These are phyloP conservation scores for Rhinophrynus dorsalis DNA, from an alignment of 2,797 vertebrate genomes.

Conservation along the genomic window DNA sequence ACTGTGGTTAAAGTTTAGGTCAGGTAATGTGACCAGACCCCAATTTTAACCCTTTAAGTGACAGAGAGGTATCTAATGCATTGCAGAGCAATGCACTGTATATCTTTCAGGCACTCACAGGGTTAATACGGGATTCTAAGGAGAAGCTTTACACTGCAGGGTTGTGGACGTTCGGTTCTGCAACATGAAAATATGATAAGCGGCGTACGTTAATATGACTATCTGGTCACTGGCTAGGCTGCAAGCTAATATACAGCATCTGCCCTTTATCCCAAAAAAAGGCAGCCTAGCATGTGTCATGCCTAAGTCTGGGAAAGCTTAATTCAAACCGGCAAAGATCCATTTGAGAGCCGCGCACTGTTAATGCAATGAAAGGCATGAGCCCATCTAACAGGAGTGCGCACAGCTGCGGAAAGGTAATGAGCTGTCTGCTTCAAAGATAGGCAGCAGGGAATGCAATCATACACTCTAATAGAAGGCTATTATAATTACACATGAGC, in stretches of 20 bases:
- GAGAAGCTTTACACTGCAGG: no score
- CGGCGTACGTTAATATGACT: no score
- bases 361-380: conserved; percentile 17
- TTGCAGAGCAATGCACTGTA: no score
- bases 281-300: background rate
- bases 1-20: no score
- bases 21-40: no score
- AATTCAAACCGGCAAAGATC: conserved; percentile 17
- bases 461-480: conserved; percentile 13
- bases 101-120: no score
- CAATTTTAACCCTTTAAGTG: no score
- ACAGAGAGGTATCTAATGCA: no score
- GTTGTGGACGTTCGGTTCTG: no score
- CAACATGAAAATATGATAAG: no score
- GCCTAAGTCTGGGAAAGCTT: conserved; percentile 6
- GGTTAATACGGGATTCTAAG: no score
- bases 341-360: conserved; percentile 2
- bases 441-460: conserved; percentile 43
- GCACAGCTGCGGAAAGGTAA: conserved; percentile 7
- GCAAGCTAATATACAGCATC: conserved; percentile 4
- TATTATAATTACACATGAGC: conserved; percentile 33
- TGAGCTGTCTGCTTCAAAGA: conserved; percentile 26
- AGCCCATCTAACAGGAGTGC: conserved; percentile 15
- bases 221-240: no score
- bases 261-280: conserved; percentile 5